Conservation (phyloP, 2,113 vertebrate species). For the Oncorhynchus nerka region DNA sequence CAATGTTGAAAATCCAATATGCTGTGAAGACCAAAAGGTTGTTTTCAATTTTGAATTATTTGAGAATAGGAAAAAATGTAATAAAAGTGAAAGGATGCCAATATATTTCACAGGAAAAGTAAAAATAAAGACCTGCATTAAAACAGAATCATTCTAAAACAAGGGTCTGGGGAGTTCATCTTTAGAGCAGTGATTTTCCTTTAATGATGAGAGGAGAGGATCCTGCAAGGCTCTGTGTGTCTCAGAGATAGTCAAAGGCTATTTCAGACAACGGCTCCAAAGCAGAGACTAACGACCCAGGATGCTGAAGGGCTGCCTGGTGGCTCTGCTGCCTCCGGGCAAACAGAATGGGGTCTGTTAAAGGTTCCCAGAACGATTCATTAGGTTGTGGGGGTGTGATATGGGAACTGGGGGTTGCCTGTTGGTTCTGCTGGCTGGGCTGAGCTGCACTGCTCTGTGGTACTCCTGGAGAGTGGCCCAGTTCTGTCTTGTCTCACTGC, state of each 20-base stretch:
- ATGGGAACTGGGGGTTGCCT: conserved; percentile 15
- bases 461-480: conserved; percentile 21
- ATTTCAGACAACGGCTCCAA: neutral
- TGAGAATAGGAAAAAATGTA: no score
- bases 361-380: neutral
- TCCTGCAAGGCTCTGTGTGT: neutral
- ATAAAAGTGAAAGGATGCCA: no score
- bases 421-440: conserved; percentile 17
- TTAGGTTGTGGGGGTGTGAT: neutral
- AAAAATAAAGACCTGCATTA: neutral
- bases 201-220: neutral
- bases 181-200: neutral
- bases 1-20: no score
- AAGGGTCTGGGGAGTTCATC: neutral
- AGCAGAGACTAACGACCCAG: neutral
- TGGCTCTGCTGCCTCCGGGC: neutral
- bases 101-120: neutral
- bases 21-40: no score
- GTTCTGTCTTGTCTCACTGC: conserved; percentile 29
- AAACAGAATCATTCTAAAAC: neutral
- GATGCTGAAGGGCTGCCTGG: conserved; percentile 5
- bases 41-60: no score
- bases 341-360: no score
- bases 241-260: neutral
- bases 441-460: neutral